Evolutionary conservation across 1,140 invertebrate genomes (phyloP), one percentile per base, ranked within the genome.

Genomic region (Cataglyphis hispanica): DNA sequence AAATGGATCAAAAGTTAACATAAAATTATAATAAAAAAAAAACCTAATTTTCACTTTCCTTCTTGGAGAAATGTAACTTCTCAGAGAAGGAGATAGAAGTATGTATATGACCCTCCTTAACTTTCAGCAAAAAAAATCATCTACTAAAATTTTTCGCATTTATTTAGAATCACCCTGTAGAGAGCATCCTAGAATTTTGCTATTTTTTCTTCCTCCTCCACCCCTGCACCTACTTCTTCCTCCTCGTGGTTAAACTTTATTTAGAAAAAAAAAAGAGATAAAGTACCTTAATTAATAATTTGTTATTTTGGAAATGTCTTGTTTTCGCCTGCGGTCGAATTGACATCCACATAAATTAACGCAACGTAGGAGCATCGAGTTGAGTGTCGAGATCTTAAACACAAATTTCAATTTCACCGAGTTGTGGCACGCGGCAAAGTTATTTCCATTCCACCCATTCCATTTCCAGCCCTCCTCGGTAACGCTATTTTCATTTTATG

Each of bases 401-500:
- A 69, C 78, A 67, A 60, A 72, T 72, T 72, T 83, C 78, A 83
- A 83, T 83, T 83, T 83, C 53, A 11, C 34, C 67, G 53, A 72
- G 66, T 83, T 43, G 53, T 27, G 34, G 22, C 50, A 60, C 66
- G 53, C 66, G 66, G 37, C 13, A 19, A 69, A 58, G 67, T 83
- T 83, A 83, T 83, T 72, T 83, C 67, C 67, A 83, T 74, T 72
- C 53, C 53, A 83, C 74, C 67, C 37, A 74, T 53, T 74, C 78
- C 46, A 74, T 83, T 53, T 74, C 78, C 46, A 74, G 72, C 67
- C 16, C 67, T 60, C 2, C 16, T 46, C 19, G 27, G 53, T 83
- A 83, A 83, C 72, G 53, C 78, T 74, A 74, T 74, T 83, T 83
- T 83, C 78, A 83, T 83, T 83, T 81, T 81, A 72, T 25, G 60